Evolutionary conservation across 1,140 invertebrate species (phyloP).

Genomic region (Euura lappo): DNA sequence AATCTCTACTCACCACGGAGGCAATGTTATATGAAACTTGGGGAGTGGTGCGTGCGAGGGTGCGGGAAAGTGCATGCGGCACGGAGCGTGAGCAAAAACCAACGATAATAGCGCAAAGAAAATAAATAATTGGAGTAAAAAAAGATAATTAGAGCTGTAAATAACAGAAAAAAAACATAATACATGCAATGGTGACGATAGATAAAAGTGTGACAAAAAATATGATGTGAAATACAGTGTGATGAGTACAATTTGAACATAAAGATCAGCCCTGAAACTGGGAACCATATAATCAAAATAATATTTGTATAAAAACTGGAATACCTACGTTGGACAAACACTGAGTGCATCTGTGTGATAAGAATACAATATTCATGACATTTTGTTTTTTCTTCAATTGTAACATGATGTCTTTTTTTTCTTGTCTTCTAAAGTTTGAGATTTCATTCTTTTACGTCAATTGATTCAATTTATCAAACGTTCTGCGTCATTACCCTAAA

Average conservation of each 20-base stretch:
- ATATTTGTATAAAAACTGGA: neutral
- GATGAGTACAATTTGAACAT: neutral
- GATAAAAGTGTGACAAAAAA: neutral
- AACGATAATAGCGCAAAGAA: slow-evolving; percentile 2
- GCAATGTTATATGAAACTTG: slow-evolving; percentile 37
- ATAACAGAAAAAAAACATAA: neutral
- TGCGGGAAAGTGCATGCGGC: slow-evolving; percentile 40
- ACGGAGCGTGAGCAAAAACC: slow-evolving; percentile 34
- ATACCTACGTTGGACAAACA: too few relatives aligned
- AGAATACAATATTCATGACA: too few relatives aligned
- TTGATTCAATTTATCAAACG: neutral
- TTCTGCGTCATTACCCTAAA: neutral
- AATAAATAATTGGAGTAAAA: slow-evolving; percentile 15
- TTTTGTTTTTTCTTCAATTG: too few relatives aligned
- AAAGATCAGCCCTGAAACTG: neutral
- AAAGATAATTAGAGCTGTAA: slow-evolving; percentile 9
- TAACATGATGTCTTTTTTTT: too few relatives aligned
- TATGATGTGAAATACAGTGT: neutral
- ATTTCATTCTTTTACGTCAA: neutral
- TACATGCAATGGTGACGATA: neutral
- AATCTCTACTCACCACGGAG: slow-evolving; percentile 43
- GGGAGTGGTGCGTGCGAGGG: slow-evolving; percentile 35
- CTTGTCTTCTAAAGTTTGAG: too few relatives aligned
- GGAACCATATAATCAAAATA: neutral
- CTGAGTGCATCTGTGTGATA: too few relatives aligned